These are phyloP conservation scores for Vombatus ursinus DNA, from an alignment of 2,113 vertebrate genomes.

Conservation along the genomic window DNA sequence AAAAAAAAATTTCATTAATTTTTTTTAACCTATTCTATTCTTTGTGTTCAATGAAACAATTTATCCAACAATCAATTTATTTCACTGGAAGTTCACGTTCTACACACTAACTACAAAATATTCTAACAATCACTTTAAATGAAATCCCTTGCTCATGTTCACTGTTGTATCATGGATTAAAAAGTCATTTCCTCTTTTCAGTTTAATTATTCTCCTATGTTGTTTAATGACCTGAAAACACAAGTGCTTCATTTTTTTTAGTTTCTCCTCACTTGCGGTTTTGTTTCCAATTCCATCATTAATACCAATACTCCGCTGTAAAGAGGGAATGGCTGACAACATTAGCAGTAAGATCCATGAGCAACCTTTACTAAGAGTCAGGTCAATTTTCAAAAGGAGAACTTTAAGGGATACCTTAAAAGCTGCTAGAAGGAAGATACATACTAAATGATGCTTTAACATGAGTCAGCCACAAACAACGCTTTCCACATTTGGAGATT, in stretches of 20 bases:
- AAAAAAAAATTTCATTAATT: neutral
- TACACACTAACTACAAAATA: neutral
- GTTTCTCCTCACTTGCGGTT: neutral
- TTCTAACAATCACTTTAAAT: neutral
- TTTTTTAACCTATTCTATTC: conserved; percentile 26
- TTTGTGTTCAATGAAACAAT: neutral
- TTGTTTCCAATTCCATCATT: neutral
- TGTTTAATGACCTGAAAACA: neutral
- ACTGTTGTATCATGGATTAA: neutral
- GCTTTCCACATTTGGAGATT: neutral
- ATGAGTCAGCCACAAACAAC: neutral
- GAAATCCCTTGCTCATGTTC: neutral
- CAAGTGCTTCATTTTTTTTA: neutral
- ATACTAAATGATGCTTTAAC: neutral
- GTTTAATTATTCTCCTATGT: neutral
- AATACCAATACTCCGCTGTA: neutral
- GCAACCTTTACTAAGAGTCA: neutral
- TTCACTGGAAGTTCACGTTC: neutral
- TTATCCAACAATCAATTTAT: neutral
- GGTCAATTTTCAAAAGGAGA: neutral
- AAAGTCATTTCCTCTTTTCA: neutral
- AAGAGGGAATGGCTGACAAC: neutral
- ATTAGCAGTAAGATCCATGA: neutral
- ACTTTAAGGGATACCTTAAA: neutral
- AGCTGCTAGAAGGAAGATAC: neutral